Evolutionary conservation across 2,888 invertebrate species (phyloP), one percentile per base, ranked within the genome.

Genomic region (Asteroscopus sphinx): DNA sequence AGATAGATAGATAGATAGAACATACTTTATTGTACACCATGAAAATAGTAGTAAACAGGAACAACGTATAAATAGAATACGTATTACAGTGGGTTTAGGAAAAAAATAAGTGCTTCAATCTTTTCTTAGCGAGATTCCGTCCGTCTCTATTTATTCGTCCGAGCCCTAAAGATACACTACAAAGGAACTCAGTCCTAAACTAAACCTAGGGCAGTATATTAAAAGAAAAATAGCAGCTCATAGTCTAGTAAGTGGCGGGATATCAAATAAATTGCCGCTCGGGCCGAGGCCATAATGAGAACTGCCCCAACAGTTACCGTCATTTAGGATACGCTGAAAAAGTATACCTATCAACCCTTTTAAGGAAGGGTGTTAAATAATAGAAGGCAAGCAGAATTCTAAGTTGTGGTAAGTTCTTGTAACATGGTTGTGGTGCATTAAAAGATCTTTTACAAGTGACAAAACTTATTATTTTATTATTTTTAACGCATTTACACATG

Each of bases 211-310:
- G 46, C 26, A 56, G 62, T 58, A 28, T 76, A 66, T 76, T 66
- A 60, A 69, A 68, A 61, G 68, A 77, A 63, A 68, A 71, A 75
- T 77, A 61, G 68, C 51, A 53, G 28, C 59, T 61, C 72, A 55
- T 63, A 59, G 39, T 40, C 63, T 53, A 54, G 25, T 71, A 73
- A 76, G 71, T 64, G 60, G 71, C 28, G 33, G 64, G 76, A 62
- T 68, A 76, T 76, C 79, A 78, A 76, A 76, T 78, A 78, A 77
- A 76, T 78, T 46, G 76, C 48, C 52, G 51, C 54, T 63, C 40
- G 45, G 39, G 35, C 60, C 54, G 47, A 36, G 48, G 53, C 54
- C 5, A 52, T 77, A 74, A 75, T 65, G 72, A 74, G 65, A 65
- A 66, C 68, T 66, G 51, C 46, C 47, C 63, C 36, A 21, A 45